Base-by-base conservation (phyloP, 1,140 invertebrate genomes). In the Pseudomyrmex flavicornis region DNA sequence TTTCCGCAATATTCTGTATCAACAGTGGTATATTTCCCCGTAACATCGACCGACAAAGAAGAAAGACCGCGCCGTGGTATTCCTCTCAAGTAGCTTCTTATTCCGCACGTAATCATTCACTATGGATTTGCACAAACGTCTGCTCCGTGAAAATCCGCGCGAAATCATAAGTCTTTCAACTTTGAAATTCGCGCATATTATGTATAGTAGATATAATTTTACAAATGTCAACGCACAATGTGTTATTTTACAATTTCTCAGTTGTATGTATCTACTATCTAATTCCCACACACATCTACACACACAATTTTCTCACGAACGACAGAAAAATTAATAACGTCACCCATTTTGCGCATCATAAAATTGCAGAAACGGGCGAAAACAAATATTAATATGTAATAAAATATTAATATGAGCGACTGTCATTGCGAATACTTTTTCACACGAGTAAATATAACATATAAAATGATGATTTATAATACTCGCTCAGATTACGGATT, bases 1-100 rank as follows among this genome's bases (percentile, higher is more conserved):
- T 80, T 70, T 17, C 66, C 66, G 76, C 66, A 72, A 72, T 80
- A 72, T 80, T 80, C 54, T 50, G 66, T 80, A 70, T 80, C 66
- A 80, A 80, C 46, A 70, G 72, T 59, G 65, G 70, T 66, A 80
- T 80, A 80, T 80, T 70, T 54, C 66, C 44, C n/a, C 44, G 15
- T 70, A 69, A 8, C 20, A 35, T n/a, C n/a, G 54, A 22, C 35
- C 66, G 54, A 70, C 66, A 61, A 59, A 80, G 46, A 77, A 22
- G 20, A 22, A 22, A 22, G 20, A 46, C 17, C 13, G 62, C 35
- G 74, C 35, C 35, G 5, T 35, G 54, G 70, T 79, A 70, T 79
- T 17, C 22, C 75, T 35, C 35, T 35, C 17, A 44, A 54, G 54
- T 80, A 72, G 56, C 66, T 80, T 80, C 76, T 80, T 80, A 80